Conservation (phyloP, 2,888 invertebrate genomes). For the Drosophila incognita region DNA sequence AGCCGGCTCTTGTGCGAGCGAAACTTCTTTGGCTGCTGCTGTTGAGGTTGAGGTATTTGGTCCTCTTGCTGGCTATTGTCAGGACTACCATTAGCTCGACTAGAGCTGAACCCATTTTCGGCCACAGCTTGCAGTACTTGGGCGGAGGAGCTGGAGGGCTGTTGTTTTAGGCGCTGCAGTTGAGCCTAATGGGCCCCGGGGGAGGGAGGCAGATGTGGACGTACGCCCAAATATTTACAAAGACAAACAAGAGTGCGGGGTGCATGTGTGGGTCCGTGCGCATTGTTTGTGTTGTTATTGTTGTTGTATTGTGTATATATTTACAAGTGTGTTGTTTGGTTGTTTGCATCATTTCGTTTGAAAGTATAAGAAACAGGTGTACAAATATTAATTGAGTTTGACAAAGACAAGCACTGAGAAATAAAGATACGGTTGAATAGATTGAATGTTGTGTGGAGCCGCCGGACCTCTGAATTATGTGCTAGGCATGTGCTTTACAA, state of each 20-base stretch:
- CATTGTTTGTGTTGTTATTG: slow-evolving; percentile 33
- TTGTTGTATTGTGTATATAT: slow-evolving; percentile 43
- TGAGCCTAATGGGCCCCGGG: slow-evolving; percentile 58
- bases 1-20: slow-evolving; percentile 52
- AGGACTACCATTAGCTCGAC: slow-evolving; percentile 13
- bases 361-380: slow-evolving; percentile 79
- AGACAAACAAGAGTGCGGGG: slow-evolving; percentile 73
- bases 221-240: slow-evolving; percentile 64
- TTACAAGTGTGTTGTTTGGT: slow-evolving; percentile 45
- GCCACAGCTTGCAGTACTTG: slow-evolving; percentile 43
- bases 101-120: slow-evolving; percentile 55
- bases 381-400: slow-evolving; percentile 75
- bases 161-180: slow-evolving; percentile 63
- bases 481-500: slow-evolving; percentile 31
- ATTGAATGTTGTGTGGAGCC: slow-evolving; percentile 1
- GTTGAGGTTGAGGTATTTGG: slow-evolving; percentile 12
- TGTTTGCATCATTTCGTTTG: slow-evolving; percentile 71
- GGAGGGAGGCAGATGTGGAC: slow-evolving; percentile 12
- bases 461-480: slow-evolving; percentile 28
- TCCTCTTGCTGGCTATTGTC: slow-evolving; percentile 13
- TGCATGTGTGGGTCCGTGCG: slow-evolving; percentile 57
- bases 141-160: slow-evolving; percentile 39
- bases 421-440: slow-evolving; percentile 13
- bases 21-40: slow-evolving; percentile 51
- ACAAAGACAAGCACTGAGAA: slow-evolving; percentile 57